Evolutionary conservation across 2,797 vertebrate species (phyloP).

Genomic region (Melanotaenia pygmaea): DNA sequence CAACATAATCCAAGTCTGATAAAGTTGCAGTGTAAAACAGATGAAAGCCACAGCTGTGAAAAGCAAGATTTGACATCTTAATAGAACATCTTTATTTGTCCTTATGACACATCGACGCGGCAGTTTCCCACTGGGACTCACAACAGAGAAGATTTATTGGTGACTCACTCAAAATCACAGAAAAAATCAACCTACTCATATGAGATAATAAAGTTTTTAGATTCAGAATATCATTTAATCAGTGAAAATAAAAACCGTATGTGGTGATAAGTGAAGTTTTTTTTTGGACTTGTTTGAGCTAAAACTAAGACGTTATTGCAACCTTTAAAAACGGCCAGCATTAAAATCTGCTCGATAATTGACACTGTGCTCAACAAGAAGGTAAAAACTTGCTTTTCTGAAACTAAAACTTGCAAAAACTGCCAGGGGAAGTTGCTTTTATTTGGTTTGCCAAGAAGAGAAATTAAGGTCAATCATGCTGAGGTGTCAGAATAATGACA

Average conservation of each 20-base stretch:
- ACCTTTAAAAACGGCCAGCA: neutral
- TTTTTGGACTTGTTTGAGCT: neutral
- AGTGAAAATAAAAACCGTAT: neutral
- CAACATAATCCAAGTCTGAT: neutral
- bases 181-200: neutral
- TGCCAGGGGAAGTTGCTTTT: conserved; percentile 21
- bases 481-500: conserved; percentile 49
- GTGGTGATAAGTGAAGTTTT: neutral
- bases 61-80: neutral
- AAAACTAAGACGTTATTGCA: conserved; percentile 8
- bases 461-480: conserved; percentile 34
- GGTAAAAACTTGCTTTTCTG: conserved; percentile 25
- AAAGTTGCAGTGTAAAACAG: neutral
- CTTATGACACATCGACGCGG: neutral
- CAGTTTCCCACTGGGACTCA: neutral
- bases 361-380: neutral
- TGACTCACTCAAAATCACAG: neutral
- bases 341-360: neutral
- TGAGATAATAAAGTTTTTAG: neutral
- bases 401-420: conserved; percentile 21
- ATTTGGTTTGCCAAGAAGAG: conserved; percentile 25
- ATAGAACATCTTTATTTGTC: neutral
- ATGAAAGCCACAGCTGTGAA: neutral
- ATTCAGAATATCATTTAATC: neutral
- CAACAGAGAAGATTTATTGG: neutral